Base-by-base conservation (phyloP, 2,888 invertebrate species). In the Coleophora flavipennella region DNA sequence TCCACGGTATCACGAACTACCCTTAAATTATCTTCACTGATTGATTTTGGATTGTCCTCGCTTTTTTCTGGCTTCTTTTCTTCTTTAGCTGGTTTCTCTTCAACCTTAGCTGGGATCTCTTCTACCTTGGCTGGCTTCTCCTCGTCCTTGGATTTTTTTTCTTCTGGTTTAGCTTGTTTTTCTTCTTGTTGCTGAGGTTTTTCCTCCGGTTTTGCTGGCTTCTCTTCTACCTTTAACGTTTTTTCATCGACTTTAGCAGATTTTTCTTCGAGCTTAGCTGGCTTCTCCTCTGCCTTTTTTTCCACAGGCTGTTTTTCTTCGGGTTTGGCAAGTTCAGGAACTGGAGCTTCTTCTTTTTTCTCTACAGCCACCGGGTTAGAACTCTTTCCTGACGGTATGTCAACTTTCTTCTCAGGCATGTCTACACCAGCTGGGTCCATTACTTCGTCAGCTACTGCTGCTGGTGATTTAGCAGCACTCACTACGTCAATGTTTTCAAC, bases 1-100 rank as follows among this genome's bases (percentile, higher is more conserved):
- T 69, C 72, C 14, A 72, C 64, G 7, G 79, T 74, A 36, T 77
- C 81, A 31, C 84, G 76, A 12, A 78, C 63, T 41, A 80, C 74
- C 29, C 79, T 62, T 11, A 69, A 53, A 32, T 55, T 55, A 12
- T 76, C 76, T 25, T 12, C 13, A 31, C n/a, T 11, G 40, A 33
- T 26, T 2, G 38, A 14, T 9, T 40, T 42, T 13, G 46, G 37
- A 27, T 46, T 47, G 11, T 45, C 43, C 39, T 44, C 45, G 13
- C 41, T 32, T 14, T 29, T 35, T 20, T 14, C 40, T 41, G 46
- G 32, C 42, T 27, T 27, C 13, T 12, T n/a, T 42, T 59, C 59
- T 33, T 36, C 10, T 13, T 44, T 39, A 36, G 41, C 42, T 13
- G 50, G 43, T 32, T 41, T 51, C 47, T 12, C 37, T 46, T 59